Evolutionary conservation across 2,888 invertebrate species (phyloP).

Genomic region (Pandemis corylana): DNA sequence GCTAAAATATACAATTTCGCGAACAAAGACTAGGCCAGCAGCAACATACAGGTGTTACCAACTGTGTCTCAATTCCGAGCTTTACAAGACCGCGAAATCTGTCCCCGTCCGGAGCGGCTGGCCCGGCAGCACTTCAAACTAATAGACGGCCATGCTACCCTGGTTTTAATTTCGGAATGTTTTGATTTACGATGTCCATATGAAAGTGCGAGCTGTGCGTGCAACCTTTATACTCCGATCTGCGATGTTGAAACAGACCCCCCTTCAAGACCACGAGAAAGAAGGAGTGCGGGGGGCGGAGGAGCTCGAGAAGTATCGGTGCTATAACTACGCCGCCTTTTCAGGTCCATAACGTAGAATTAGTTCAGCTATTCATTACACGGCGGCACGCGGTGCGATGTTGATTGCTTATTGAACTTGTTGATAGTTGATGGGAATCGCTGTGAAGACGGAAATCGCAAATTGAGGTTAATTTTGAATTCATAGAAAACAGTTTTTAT

Average conservation of each 20-base stretch:
- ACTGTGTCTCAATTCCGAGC: conserved; percentile 64
- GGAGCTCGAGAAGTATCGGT: conserved; percentile 54
- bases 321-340: conserved; percentile 61
- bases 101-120: conserved; percentile 64
- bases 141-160: conserved; percentile 67
- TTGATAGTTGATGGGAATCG: conserved; percentile 62
- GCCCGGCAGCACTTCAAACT: conserved; percentile 64
- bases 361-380: conserved; percentile 72
- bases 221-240: conserved; percentile 64
- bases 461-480: conserved; percentile 35
- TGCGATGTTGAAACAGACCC: conserved; percentile 55
- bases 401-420: conserved; percentile 72
- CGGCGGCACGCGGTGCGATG: conserved; percentile 64
- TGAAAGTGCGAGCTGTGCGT: conserved; percentile 73
- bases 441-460: conserved; percentile 49
- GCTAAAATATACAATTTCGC: conserved; percentile 42
- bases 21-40: conserved; percentile 42
- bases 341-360: conserved; percentile 68
- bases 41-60: conserved; percentile 58
- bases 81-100: conserved; percentile 67
- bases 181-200: conserved; percentile 78
- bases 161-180: conserved; percentile 77
- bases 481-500: conserved; percentile 34
- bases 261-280: conserved; percentile 47
- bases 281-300: conserved; percentile 50